These are phyloP conservation scores for Drosophila teissieri DNA, from an alignment of 1,140 invertebrate genomes.

Conservation along the genomic window DNA sequence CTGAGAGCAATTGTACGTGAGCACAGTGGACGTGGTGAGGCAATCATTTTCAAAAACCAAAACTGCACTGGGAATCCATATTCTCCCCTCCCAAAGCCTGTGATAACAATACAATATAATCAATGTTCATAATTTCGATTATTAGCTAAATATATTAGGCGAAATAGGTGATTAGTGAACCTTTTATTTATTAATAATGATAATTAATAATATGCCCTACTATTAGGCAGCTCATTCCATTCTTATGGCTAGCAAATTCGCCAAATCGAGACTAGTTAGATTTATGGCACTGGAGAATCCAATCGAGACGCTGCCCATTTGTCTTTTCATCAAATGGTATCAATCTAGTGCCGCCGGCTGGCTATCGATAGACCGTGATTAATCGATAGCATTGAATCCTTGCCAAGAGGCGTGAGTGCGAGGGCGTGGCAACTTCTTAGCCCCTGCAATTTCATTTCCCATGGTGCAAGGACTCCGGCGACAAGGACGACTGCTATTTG, in stretches of 20 bases:
- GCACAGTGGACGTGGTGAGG: background rate
- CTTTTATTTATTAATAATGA: background rate
- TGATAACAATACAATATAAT: too few relatives aligned
- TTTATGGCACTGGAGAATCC: constrained; percentile 26
- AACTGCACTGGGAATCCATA: background rate
- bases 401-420: background rate
- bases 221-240: background rate
- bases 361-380: constrained; percentile 37
- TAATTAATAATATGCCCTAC: background rate
- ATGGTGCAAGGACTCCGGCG: constrained; percentile 22
- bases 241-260: background rate
- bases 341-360: constrained; percentile 10
- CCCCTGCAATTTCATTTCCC: constrained; percentile 18
- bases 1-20: background rate
- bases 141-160: background rate
- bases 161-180: background rate
- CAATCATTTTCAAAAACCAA: background rate
- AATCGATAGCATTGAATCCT: constrained; percentile 39
- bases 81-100: too few relatives aligned
- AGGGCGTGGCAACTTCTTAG: constrained; percentile 45
- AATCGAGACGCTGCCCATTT: constrained; percentile 41
- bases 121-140: background rate
- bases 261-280: constrained; percentile 1
- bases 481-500: constrained; percentile 53
- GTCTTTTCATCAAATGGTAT: constrained; percentile 44